Conservation (phyloP, 2,797 vertebrate genomes). For the Salarias fasciatus region DNA sequence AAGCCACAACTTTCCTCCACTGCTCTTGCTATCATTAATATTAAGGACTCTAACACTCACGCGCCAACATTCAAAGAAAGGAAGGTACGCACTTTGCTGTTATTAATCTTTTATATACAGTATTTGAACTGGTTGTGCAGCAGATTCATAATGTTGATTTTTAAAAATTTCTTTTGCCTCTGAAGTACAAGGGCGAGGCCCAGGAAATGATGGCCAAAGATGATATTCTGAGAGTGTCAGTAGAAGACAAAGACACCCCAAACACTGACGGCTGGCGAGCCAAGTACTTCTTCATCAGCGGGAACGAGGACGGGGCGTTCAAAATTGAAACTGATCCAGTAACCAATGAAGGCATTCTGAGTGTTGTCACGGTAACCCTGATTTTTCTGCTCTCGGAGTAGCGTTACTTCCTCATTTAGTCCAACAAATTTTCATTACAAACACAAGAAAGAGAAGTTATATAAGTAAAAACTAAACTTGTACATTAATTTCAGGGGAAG, state of each 20-base stretch:
- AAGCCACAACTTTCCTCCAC: slow-evolving; percentile 70
- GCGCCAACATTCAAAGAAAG: slow-evolving; percentile 73
- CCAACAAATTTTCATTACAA: background rate
- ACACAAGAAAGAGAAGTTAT: background rate
- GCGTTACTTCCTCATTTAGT: background rate
- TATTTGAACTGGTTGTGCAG: background rate
- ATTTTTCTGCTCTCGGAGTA: background rate
- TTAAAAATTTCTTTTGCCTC: slow-evolving; percentile 31
- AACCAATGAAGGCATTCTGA: slow-evolving; percentile 87
- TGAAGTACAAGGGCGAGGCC: slow-evolving; percentile 62
- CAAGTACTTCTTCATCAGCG: slow-evolving; percentile 75
- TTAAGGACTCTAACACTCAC: slow-evolving; percentile 84
- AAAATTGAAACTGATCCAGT: slow-evolving; percentile 79
- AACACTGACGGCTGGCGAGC: slow-evolving; percentile 80
- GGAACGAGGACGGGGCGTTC: slow-evolving; percentile 80
- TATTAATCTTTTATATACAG: background rate
- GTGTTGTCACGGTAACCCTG: slow-evolving; percentile 82
- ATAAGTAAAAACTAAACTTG: background rate
- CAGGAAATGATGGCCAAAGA: slow-evolving; percentile 57
- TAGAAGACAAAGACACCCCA: slow-evolving; percentile 80
- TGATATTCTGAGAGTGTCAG: slow-evolving; percentile 69
- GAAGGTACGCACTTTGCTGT: slow-evolving; percentile 49
- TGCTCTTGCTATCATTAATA: slow-evolving; percentile 58
- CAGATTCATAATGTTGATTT: background rate
- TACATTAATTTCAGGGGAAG: slow-evolving; percentile 74